Evolutionary conservation across 2,888 invertebrate species (phyloP).

Genomic region (Mesorhabditis spiculigera): DNA sequence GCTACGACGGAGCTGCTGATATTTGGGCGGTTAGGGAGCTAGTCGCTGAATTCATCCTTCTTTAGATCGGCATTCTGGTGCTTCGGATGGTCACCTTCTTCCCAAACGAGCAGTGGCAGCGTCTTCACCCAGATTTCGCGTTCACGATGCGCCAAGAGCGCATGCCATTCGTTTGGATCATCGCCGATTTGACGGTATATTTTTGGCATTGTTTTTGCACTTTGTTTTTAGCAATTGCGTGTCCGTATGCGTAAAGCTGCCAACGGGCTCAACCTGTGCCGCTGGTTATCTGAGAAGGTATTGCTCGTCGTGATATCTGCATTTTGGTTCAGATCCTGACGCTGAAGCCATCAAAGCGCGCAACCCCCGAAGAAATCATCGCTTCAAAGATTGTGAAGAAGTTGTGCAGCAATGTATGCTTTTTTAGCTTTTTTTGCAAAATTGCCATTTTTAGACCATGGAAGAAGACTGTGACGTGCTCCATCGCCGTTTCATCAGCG

Average conservation of each 20-base stretch:
- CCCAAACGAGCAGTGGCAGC: conserved; percentile 38
- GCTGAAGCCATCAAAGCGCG: not conserved
- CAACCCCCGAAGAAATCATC: not conserved
- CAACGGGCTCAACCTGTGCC: conserved; percentile 21
- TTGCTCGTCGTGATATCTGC: not conserved
- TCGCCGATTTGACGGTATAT: conserved; percentile 34
- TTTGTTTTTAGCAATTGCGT: conserved; percentile 35
- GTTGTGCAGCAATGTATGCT: not conserved
- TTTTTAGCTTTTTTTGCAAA: not conserved
- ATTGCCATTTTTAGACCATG: conserved; percentile 14
- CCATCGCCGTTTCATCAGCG: conserved; percentile 26
- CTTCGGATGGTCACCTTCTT: conserved; percentile 38
- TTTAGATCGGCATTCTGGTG: conserved; percentile 28
- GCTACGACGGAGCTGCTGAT: conserved; percentile 28
- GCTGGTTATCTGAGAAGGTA: conserved; percentile 16
- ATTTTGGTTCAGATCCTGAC: conserved; percentile 1
- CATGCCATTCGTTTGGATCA: conserved; percentile 37
- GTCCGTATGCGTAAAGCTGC: conserved; percentile 37
- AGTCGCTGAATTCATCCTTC: conserved; percentile 7
- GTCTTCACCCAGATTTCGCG: conserved; percentile 34
- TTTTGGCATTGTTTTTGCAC: not conserved
- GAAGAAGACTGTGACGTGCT: conserved; percentile 26
- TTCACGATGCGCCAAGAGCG: conserved; percentile 29
- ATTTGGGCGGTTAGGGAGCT: conserved; percentile 27
- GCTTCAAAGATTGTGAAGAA: not conserved